Evolutionary conservation across 2,113 vertebrate genomes (phyloP).

Genomic region (Pampusana beccarii): DNA sequence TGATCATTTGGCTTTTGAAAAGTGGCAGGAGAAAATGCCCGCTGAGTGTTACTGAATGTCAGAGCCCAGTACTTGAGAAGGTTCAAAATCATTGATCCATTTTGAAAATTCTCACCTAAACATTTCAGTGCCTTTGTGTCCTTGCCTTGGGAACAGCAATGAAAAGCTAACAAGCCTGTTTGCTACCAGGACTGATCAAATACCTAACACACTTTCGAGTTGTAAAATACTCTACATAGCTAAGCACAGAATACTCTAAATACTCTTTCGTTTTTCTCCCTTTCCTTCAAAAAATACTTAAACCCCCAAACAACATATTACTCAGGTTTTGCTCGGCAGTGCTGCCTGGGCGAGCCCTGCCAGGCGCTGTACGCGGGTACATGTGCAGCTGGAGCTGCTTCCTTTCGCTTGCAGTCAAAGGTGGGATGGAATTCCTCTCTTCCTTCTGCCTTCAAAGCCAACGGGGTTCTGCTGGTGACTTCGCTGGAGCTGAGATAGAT

Average conservation of each 20-base stretch:
- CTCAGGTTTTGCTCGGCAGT: not conserved
- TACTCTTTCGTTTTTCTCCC: not conserved
- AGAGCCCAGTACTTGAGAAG: not conserved
- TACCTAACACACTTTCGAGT: not conserved
- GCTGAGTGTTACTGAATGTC: not conserved
- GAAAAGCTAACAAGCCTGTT: not conserved
- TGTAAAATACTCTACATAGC: not conserved
- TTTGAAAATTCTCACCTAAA: not conserved
- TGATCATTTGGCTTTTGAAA: not conserved
- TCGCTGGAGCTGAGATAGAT: not conserved
- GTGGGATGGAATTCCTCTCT: not conserved
- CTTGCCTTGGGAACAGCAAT: not conserved
- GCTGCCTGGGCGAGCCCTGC: not conserved
- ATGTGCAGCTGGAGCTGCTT: not conserved
- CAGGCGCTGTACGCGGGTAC: not conserved
- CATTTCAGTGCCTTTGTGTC: not conserved
- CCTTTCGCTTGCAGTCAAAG: not conserved
- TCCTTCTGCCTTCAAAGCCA: not conserved
- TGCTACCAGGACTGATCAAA: not conserved
- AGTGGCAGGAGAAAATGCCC: not conserved
- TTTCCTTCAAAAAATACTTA: not conserved
- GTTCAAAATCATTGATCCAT: not conserved
- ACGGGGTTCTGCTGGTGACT: not conserved
- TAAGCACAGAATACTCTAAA: not conserved
- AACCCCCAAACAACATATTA: not conserved